Evolutionary conservation across 2,888 invertebrate genomes (phyloP), one percentile per base, ranked within the genome.

Genomic region (Ichneumon xanthorius): DNA sequence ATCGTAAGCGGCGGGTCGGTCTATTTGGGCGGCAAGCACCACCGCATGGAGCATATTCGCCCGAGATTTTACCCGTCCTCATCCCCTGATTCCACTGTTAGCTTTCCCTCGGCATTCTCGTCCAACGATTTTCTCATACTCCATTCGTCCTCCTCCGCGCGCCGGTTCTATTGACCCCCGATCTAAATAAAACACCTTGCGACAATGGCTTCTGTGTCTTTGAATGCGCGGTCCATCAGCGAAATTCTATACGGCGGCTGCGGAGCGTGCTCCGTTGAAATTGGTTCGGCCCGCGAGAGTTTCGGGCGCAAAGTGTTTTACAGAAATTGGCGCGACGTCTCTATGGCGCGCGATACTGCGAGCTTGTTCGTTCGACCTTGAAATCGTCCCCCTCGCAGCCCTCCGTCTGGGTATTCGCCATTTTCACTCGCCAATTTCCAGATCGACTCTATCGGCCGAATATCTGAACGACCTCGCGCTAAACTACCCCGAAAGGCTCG

Each of bases 121-220:
- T 72, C 14, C 48, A 48, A 16, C 70, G 40, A 40, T 30, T 53
- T 58, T 61, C 61, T 40, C 61, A 11, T 67, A 72, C n/a, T 40
- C 53, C n/a, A 22, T 55, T 55, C 55, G 22, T 55, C 22, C 55
- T 7, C n/a, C 22, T 11, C 30, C 71, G 48, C 65, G 67, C 86
- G 82, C 1, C 2, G 37, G 37, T 37, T 37, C 77, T 90, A 89
- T 88, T 90, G 89, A 91, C 89, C 87, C 88, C 88, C 89, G 89
- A 91, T 90, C 90, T 85, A 90, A 92, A 92, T 92, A 92, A 91
- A 90, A 90, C 89, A 87, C 81, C 88, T 87, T 72, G 80, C 22
- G 80, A 89, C 88, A 88, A 89, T 87, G 80, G 85, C 81, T 80
- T 68, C 80, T 33, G 81, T 84, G 26, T 33, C 72, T 63, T 68